phyloP scores from a whole-genome alignment of 2,113 vertebrate species.

The Tachycineta bicolor region DNA sequence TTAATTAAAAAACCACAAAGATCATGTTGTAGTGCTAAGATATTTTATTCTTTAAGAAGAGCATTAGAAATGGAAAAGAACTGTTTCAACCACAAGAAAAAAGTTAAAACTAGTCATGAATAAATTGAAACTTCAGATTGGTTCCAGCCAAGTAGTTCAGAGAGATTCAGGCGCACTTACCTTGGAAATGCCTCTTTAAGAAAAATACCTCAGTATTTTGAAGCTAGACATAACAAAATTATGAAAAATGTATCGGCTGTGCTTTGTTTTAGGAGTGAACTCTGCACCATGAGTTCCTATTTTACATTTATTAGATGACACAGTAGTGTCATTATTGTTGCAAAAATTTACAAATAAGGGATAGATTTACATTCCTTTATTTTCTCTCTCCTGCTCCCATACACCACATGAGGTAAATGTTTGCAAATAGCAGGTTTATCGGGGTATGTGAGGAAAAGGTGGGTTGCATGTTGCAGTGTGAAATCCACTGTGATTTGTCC shows the following conservation, averaged over 20 bases:
- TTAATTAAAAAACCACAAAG: constrained; percentile 26
- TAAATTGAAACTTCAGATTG: constrained; percentile 8
- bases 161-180: background rate
- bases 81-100: background rate
- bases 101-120: background rate
- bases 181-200: background rate
- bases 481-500: background rate
- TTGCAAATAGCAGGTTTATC: background rate
- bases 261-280: background rate
- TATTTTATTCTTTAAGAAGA: background rate
- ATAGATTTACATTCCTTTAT: background rate
- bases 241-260: background rate
- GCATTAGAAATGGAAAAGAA: background rate
- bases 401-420: background rate
- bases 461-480: background rate
- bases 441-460: accelerated
- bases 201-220: background rate
- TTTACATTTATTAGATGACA: background rate
- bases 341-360: background rate
- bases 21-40: background rate
- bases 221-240: background rate
- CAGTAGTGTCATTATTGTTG: background rate
- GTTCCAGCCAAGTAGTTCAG: background rate
- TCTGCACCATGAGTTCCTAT: background rate
- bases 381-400: background rate